Evolutionary conservation across 2,888 invertebrate genomes (phyloP).

Genomic region (Drosophila bunnanda): DNA sequence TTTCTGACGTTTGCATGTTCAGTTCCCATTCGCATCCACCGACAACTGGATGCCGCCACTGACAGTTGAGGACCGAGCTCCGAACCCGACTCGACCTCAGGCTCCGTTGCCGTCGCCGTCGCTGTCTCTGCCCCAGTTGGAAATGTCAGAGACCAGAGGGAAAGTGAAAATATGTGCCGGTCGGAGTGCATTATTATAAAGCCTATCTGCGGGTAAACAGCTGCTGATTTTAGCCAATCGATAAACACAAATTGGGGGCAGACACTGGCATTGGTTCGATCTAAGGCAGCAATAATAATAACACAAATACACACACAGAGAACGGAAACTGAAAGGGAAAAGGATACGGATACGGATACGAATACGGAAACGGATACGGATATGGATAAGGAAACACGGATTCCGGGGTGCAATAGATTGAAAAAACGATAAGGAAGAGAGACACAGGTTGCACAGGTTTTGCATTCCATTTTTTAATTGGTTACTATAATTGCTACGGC

Average conservation of each 20-base stretch:
- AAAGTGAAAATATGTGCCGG: constrained; percentile 59
- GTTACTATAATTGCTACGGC: constrained; percentile 46
- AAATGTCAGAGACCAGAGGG: constrained; percentile 38
- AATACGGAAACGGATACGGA: neutral
- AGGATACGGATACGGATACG: constrained; percentile 31
- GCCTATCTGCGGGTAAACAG: constrained; percentile 63
- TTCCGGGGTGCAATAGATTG: constrained; percentile 40
- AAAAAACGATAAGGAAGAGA: constrained; percentile 57
- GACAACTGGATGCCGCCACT: constrained; percentile 52
- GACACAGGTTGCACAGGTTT: constrained; percentile 69
- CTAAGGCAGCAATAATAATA: constrained; percentile 38
- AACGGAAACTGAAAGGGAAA: constrained; percentile 42
- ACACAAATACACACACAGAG: constrained; percentile 16
- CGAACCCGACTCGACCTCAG: constrained; percentile 22
- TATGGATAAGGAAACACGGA: constrained; percentile 23
- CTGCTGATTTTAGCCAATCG: constrained; percentile 74
- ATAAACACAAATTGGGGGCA: constrained; percentile 55
- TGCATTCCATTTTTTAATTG: constrained; percentile 67
- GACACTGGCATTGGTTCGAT: constrained; percentile 63
- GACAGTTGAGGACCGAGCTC: constrained; percentile 59
- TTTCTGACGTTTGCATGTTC: constrained; percentile 78
- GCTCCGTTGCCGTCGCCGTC: neutral
- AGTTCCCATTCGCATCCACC: constrained; percentile 70
- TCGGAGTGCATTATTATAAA: constrained; percentile 47
- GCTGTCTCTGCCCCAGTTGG: constrained; percentile 8